A percentile compares a stretch with the other conserved stretches of the same genome.
Conservation (phyloP, 2,888 invertebrate species). For the Caenorhabditis sp. region DNA sequence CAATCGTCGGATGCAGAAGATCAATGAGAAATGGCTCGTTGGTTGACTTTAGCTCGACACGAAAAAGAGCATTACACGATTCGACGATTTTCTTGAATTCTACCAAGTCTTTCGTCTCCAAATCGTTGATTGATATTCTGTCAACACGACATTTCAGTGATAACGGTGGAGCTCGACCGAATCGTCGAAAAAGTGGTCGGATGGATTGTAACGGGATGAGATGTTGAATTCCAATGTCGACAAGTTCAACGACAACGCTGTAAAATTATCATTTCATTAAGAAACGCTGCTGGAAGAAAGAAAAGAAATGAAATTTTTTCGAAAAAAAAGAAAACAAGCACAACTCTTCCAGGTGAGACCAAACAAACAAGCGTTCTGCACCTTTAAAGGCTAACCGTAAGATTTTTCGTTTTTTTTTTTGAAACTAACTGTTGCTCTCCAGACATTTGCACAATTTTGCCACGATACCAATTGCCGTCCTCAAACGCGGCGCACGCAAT, state of each 20-base stretch:
- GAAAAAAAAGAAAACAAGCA: conserved; percentile 3
- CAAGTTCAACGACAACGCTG: conserved; percentile 33
- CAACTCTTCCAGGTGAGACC: background rate
- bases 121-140: conserved; percentile 25
- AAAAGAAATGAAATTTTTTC: background rate
- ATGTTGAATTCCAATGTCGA: conserved; percentile 33
- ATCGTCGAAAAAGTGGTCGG: conserved; percentile 19
- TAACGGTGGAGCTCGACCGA: conserved; percentile 33
- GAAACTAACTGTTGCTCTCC: conserved; percentile 30
- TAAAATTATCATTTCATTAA: too few relatives aligned
- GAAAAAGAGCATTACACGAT: conserved; percentile 27
- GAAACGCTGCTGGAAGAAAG: too few relatives aligned
- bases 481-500: conserved; percentile 31
- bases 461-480: conserved; percentile 31
- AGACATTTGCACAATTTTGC: conserved; percentile 25
- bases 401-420: too few relatives aligned
- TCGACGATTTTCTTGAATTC: conserved; percentile 26
- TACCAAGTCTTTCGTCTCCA: conserved; percentile 29
- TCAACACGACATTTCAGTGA: conserved; percentile 31
- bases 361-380: too few relatives aligned
- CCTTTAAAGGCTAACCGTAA: too few relatives aligned
- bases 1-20: conserved; percentile 31
- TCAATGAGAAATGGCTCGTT: conserved; percentile 29
- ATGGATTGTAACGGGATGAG: conserved; percentile 9
- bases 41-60: conserved; percentile 30